Conservation (phyloP, 2,113 vertebrate species). For the Trematocara marginatum region DNA sequence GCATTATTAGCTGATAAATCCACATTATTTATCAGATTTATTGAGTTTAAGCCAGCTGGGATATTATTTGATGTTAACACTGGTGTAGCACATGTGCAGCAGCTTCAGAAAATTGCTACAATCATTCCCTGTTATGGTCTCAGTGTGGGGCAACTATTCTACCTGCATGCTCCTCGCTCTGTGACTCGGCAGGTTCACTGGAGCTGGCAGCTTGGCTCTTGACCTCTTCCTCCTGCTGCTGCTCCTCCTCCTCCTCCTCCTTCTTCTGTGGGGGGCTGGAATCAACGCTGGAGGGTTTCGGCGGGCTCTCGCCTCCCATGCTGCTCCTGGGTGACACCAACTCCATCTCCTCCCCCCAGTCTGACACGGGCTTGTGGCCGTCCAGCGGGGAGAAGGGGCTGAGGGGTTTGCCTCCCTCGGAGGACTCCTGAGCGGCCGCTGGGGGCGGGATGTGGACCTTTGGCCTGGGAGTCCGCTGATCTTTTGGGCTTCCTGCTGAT, state of each 20-base stretch:
- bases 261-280: constrained; percentile 54
- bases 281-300: constrained; percentile 32
- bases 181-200: neutral
- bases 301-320: constrained; percentile 66
- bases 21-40: neutral
- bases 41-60: neutral
- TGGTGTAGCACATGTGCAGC: neutral
- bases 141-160: neutral
- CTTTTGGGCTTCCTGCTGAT: constrained; percentile 58
- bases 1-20: neutral
- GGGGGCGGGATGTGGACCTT: constrained; percentile 65
- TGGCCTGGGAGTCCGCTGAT: constrained; percentile 55
- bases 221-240: neutral
- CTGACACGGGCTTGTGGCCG: constrained; percentile 73
- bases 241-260: neutral
- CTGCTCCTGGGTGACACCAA: constrained; percentile 74
- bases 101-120: neutral
- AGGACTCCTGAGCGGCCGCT: constrained; percentile 12
- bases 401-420: constrained; percentile 62
- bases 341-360: constrained; percentile 95
- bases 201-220: neutral
- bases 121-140: neutral
- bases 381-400: constrained; percentile 77
- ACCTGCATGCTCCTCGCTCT: constrained; percentile 21
- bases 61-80: neutral